Base-by-base conservation (phyloP, 2,888 invertebrate species). In the Drosophila pegasa region DNA sequence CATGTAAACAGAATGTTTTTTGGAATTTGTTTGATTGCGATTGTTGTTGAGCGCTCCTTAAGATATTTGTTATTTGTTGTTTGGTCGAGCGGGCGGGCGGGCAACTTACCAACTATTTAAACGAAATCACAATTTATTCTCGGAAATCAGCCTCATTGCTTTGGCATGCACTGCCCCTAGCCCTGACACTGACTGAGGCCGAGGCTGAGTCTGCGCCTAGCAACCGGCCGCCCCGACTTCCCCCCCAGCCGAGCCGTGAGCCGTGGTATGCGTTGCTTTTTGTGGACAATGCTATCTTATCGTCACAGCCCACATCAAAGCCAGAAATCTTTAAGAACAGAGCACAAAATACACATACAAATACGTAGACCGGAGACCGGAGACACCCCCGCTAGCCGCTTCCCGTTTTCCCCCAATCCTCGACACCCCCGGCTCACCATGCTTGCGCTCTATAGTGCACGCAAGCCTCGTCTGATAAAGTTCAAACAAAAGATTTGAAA, bases 61-160 rank as follows among this genome's bases (percentile, higher is more conserved):
- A 56, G 52, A 52, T 62, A 71, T 74, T 50, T 73, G 68, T 61
- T 65, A 58, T 69, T 69, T 48, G 31, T 33, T 20, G n/a, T 43
- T 43, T 73, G 63, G 56, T 48, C 16, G 58, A 31, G 60, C 33
- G 45, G 41, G 33, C 45, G 65, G 29, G 38, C 56, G 56, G 31
- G 29, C 57, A 38, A 40, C 50, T 75, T 52, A 58, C 66, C 75
- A 71, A 75, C 59, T 76, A 69, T 69, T 76, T 76, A 16, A 71
- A 78, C 65, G 58, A 81, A 79, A 80, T 82, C 86, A 86, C 48
- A 78, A 63, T 55, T 52, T 76, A 86, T 83, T 83, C 83, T 74
- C 47, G 67, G 83, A 83, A 82, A 74, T 82, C 68, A 63, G 73
- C 61, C 73, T 82, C 86, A 83, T 80, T 70, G 66, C 86, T 76